These are phyloP conservation scores for Holothuria leucospilota DNA, from an alignment of 53 echinoderm and acorn worm genomes.

Conservation along the genomic window DNA sequence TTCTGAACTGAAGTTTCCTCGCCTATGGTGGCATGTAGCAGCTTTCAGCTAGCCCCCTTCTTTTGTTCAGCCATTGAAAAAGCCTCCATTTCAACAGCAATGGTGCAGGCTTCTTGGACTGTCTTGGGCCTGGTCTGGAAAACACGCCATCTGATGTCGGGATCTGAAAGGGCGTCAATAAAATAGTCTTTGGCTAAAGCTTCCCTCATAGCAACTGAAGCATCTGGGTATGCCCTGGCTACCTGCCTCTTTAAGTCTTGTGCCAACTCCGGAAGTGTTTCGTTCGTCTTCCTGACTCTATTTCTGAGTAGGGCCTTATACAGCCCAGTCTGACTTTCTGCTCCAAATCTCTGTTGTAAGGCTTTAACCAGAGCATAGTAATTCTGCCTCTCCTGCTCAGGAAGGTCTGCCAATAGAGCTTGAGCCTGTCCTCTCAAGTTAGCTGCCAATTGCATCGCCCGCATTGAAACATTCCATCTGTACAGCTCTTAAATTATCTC, in stretches of 20 bases:
- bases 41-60: neutral
- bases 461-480: neutral
- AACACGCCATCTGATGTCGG: neutral
- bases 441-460: constrained; percentile 1
- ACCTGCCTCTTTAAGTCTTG: neutral
- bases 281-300: neutral
- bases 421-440: neutral
- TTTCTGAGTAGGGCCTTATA: neutral
- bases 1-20: neutral
- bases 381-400: neutral
- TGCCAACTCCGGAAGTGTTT: neutral
- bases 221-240: neutral
- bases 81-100: neutral
- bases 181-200: constrained; percentile 8
- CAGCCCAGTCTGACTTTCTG: neutral
- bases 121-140: neutral
- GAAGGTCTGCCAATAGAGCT: neutral
- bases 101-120: neutral
- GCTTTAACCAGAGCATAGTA: neutral
- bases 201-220: neutral
- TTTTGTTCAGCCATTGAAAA: neutral
- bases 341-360: neutral
- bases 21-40: neutral
- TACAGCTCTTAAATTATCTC: neutral
- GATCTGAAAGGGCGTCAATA: neutral